Percentiles rank a stretch among this genome's conserved stretches.
These are phyloP conservation scores for Nanorana parkeri DNA, from an alignment of 2,113 vertebrate genomes.

Conservation along the genomic window DNA sequence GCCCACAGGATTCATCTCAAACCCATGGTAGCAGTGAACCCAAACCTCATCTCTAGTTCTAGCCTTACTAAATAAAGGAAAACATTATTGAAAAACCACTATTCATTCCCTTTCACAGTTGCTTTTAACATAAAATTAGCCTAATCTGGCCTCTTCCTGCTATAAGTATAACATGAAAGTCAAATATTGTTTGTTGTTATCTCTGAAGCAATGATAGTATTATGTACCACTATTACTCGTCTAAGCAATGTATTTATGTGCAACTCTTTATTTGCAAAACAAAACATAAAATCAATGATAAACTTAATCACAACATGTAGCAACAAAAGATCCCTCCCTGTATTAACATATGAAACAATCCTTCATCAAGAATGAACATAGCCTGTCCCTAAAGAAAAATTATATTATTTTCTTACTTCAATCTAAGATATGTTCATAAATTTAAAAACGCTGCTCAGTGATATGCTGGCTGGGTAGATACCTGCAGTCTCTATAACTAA, in stretches of 20 bases:
- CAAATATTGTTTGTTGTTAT: neutral
- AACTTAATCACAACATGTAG: slow-evolving; percentile 6
- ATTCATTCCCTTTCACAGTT: no score
- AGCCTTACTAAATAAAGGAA: no score
- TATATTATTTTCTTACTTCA: slow-evolving; percentile 46
- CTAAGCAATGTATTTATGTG: slow-evolving; percentile 6
- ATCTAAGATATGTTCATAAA: slow-evolving; percentile 45
- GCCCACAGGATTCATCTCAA: no score
- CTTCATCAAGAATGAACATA: slow-evolving; percentile 43
- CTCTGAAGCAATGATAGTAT: neutral
- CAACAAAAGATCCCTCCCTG: slow-evolving; percentile 25
- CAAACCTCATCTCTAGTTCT: no score
- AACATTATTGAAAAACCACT: no score
- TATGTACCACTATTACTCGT: neutral
- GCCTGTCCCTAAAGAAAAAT: slow-evolving; percentile 33
- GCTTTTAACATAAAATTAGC: no score
- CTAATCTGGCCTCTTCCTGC: no score
- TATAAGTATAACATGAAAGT: neutral
- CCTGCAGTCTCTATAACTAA: slow-evolving; percentile 31
- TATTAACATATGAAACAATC: slow-evolving; percentile 51
- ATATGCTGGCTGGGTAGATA: slow-evolving; percentile 28
- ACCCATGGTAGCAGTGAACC: no score
- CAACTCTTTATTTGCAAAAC: slow-evolving; percentile 1
- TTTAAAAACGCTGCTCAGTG: slow-evolving; percentile 1
- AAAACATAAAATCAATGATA: slow-evolving; percentile 31